phyloP scores from a whole-genome alignment of 2,113 vertebrate genomes.

The Psilopsiagon aymara region DNA sequence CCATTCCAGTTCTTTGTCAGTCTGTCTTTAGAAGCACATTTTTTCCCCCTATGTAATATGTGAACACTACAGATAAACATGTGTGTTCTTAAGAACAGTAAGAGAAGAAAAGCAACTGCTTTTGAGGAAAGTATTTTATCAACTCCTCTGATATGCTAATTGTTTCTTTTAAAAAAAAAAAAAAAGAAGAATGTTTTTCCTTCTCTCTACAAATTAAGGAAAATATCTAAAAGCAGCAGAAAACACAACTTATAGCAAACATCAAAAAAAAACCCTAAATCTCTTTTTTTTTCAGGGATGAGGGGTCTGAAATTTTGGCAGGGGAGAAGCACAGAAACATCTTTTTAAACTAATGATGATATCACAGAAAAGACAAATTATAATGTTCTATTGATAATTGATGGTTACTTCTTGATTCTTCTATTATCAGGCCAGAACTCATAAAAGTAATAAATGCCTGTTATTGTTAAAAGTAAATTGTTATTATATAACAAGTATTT shows the following conservation, averaged over 20 bases:
- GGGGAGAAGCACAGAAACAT: constrained; percentile 44
- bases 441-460: constrained; percentile 71
- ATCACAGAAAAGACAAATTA: constrained; percentile 71
- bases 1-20: background rate
- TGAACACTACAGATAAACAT: background rate
- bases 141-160: background rate
- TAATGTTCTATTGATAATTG: constrained; percentile 76
- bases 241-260: background rate
- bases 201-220: background rate
- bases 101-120: constrained; percentile 6
- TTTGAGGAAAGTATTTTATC: background rate
- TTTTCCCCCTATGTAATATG: background rate
- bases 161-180: background rate
- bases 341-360: constrained; percentile 65
- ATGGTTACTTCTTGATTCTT: constrained; percentile 70
- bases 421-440: constrained; percentile 73
- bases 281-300: background rate
- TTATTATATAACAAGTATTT: constrained; percentile 72
- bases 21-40: background rate
- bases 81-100: background rate
- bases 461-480: constrained; percentile 74
- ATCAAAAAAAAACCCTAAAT: background rate
- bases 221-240: background rate
- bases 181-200: background rate
- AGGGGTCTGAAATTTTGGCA: constrained; percentile 66